Base-by-base conservation (phyloP, 1,140 invertebrate species). In the Drosophila dunni region DNA sequence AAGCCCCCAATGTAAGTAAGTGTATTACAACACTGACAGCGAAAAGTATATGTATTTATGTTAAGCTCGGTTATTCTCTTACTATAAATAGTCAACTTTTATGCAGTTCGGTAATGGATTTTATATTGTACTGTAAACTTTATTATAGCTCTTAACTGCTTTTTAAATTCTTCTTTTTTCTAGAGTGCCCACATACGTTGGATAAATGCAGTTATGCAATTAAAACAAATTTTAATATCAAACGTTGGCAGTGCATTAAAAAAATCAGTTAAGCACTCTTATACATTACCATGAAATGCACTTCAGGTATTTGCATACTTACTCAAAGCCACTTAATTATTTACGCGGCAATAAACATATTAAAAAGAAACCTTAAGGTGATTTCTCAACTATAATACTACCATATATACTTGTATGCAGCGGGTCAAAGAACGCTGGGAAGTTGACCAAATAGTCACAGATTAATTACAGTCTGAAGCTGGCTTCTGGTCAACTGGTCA, bases 251-350 rank as follows among this genome's bases (percentile, higher is more conserved):
- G 70, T 56, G 61, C 82, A 79, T 88, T 88, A 79, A 86, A 82
- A 88, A 82, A 79, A 86, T 79, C 79, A 82, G 83, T 86, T 89
- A 88, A 89, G 83, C 83, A 89, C 83, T 79, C 83, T 80, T 83
- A 75, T 80, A 73, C 65, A 60, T 58, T 77, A 72, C 83, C 89
- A 88, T 89, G 74, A 83, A 81, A 83, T 80, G 73, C 81, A 60
- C 60, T 72, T 78, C 76, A 65, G 67, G 40, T 78, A 89, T 83
- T 88, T 89, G 73, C 76, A 89, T 80, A 80, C 58, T 66, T 75
- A 78, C 68, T 74, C 72, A 69, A 77, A 54, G 60, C 46, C 65
- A 29, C 79, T 89, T 88, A 89, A 88, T 89, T 88, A 82, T 83
- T 68, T 51, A 50, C 44, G 38, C 53, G 29, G 34, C 56, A 61